Base-by-base conservation (phyloP, 2,113 vertebrate species). In the Seriola aureovittata region DNA sequence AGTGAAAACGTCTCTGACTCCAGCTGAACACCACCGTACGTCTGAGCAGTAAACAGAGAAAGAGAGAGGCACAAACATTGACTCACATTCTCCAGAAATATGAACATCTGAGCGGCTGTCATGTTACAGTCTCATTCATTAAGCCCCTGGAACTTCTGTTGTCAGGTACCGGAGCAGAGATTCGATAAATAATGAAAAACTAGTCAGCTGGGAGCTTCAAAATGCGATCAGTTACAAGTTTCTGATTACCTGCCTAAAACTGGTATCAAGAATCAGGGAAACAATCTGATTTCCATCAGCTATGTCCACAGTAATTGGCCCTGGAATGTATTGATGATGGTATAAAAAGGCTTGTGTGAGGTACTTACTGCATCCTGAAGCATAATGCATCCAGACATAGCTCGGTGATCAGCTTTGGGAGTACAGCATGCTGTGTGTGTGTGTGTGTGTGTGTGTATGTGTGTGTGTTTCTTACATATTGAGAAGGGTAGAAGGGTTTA, bases 151-250 rank as follows among this genome's bases (percentile, higher is more conserved):
- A 66, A 80, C 44, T 76, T 79, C 17, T 73, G 16, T 82, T 78
- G 84, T 82, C 81, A 87, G 25, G 46, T 68, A 34, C 12, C 62
- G 21, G 67, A 71, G 88, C 64, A 88, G 58, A 78, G 67, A 76
- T 81, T 86, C 44, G 54, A 82, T 78, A 87, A 89, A 82, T 73
- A 78, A 85, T 80, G 59, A 78, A 79, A 81, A 72, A 50, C 34
- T 48, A 67, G 65, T 71, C 73, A 2, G 11, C 8, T 23, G 59
- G 57, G 55, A 50, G 75, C 44, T 70, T 74, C 40, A 67, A 85
- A 78, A 71, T 4, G 44, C 58, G 81, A 67, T 77, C 50, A 66
- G 32, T 81, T 80, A 4, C 3, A 62, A 63, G 21, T 69, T 84
- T 65, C 60, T 78, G 64, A 87, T 84, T 74, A 85, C 69, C 75